Conservation (phyloP, 2,888 invertebrate species). For the Tanytarsus gracilentus region DNA sequence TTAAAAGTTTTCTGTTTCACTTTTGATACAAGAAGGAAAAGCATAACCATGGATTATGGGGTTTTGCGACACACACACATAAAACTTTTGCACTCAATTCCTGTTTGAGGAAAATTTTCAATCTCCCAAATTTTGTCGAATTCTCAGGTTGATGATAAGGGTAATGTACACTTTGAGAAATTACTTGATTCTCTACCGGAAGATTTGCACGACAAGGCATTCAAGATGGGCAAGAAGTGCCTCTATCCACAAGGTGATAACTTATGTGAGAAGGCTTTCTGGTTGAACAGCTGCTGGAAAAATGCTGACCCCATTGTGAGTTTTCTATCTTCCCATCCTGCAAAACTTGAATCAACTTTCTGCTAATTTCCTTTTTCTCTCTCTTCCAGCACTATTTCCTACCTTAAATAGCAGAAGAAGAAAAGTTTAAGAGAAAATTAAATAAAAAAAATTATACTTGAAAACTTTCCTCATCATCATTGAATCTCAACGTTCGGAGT, state of each 20-base stretch:
- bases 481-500: neutral
- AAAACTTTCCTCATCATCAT: neutral
- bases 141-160: conserved; percentile 37
- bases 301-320: conserved; percentile 37
- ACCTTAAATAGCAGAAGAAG: neutral
- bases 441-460: neutral
- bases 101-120: neutral
- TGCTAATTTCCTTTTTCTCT: neutral
- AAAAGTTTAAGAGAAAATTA: neutral
- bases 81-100: no score
- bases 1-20: no score
- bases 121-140: neutral
- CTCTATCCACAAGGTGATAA: conserved; percentile 39
- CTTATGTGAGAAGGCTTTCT: conserved; percentile 41
- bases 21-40: no score
- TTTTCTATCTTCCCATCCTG: neutral
- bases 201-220: conserved; percentile 36
- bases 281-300: conserved; percentile 41
- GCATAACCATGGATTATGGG: no score
- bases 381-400: neutral
- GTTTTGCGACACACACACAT: no score
- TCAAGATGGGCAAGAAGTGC: conserved; percentile 38
- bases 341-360: neutral
- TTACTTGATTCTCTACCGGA: conserved; percentile 36
- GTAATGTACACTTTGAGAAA: conserved; percentile 41